phyloP scores from a whole-genome alignment of 2,888 invertebrate species.

The Clepsis dumicolana region DNA sequence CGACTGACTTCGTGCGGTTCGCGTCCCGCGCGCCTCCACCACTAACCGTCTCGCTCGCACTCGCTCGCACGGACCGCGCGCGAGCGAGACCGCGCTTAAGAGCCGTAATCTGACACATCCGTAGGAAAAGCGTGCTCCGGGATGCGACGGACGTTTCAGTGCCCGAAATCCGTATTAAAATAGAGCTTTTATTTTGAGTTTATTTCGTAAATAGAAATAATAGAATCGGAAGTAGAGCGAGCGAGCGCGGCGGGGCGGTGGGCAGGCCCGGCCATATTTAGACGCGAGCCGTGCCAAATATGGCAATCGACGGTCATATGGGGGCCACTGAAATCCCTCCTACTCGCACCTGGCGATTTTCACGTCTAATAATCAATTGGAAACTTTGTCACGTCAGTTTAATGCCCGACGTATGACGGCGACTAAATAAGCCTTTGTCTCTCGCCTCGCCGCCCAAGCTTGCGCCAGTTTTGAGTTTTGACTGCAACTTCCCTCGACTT shows the following conservation, averaged over 20 bases:
- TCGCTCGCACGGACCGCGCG: conserved; percentile 50
- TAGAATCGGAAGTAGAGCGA: conserved; percentile 82
- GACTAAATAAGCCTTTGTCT: conserved; percentile 26
- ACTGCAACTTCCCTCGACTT: too few species aligned
- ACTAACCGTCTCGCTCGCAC: conserved; percentile 75
- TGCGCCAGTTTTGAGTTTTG: background rate
- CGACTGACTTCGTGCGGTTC: conserved; percentile 84
- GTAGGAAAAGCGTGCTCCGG: conserved; percentile 77
- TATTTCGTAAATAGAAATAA: conserved; percentile 86
- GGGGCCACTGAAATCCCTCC: conserved; percentile 93
- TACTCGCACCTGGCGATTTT: conserved; percentile 85
- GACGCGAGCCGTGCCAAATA: conserved; percentile 93
- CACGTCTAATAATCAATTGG: conserved; percentile 81
- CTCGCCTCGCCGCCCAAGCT: background rate
- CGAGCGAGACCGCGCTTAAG: conserved; percentile 69
- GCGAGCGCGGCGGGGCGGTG: conserved; percentile 66
- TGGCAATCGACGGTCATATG: conserved; percentile 92
- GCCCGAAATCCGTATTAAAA: conserved; percentile 84
- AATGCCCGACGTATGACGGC: conserved; percentile 35
- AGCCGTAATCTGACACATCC: conserved; percentile 85
- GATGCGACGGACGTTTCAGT: conserved; percentile 78
- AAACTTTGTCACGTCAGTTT: conserved; percentile 81
- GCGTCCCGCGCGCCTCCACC: conserved; percentile 69
- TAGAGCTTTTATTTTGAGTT: conserved; percentile 86
- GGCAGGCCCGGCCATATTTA: conserved; percentile 93